Percentiles rank a stretch among this genome's conserved stretches.
Evolutionary conservation across 2,797 vertebrate genomes (phyloP).

Genomic region (Epinephelus malabaricus): DNA sequence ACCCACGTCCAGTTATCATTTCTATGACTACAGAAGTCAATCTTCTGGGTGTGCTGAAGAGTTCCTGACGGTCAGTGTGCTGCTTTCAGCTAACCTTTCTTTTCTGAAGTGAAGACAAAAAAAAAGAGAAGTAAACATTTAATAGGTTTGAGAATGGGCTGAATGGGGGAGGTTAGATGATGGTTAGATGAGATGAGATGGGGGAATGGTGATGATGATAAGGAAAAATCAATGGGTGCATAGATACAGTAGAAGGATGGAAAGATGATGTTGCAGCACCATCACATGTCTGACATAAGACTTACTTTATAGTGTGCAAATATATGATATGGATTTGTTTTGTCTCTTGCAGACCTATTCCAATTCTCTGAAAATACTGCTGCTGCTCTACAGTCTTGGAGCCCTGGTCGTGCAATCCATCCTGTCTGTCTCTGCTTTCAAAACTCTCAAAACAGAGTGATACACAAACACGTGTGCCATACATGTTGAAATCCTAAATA

Average conservation of each 20-base stretch:
- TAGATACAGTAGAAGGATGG: background rate
- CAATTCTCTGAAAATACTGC: slow-evolving; percentile 51
- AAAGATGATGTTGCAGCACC: background rate
- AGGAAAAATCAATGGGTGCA: background rate
- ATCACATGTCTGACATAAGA: background rate
- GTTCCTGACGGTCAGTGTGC: slow-evolving; percentile 51
- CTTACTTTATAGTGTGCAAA: no score
- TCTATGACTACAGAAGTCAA: accelerated
- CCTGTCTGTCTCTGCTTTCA: slow-evolving; percentile 75
- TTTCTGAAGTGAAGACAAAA: background rate
- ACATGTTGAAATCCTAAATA: background rate
- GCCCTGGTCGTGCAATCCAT: slow-evolving; percentile 71
- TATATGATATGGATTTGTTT: background rate
- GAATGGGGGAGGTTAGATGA: no score
- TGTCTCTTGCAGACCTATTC: slow-evolving; percentile 63
- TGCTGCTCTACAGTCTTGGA: slow-evolving; percentile 73
- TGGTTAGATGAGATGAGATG: no score
- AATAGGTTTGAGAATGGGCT: no score
- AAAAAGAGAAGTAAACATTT: background rate
- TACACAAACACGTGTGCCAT: background rate
- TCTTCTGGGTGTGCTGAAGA: background rate
- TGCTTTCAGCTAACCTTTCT: background rate
- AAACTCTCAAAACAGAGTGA: slow-evolving; percentile 68
- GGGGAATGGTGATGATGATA: background rate
- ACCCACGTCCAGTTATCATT: accelerated